These are phyloP conservation scores for Paramormyrops hopkinsi DNA, from an alignment of 2,797 vertebrate species.

Conservation along the genomic window DNA sequence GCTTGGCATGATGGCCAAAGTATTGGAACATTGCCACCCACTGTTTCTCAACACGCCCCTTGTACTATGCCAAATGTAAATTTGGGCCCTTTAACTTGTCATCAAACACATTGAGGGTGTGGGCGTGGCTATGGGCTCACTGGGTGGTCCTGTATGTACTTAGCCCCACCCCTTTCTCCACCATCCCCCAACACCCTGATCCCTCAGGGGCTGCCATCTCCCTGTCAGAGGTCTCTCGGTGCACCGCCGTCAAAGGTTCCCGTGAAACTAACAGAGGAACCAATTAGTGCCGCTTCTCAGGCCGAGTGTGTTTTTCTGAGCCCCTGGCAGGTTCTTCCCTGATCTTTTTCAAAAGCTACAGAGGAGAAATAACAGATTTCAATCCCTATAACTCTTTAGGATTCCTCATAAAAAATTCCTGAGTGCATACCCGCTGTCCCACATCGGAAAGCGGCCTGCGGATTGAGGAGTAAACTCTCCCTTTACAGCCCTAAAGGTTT, in stretches of 20 bases:
- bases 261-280: slow-evolving; percentile 20
- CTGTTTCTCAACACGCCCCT: neutral
- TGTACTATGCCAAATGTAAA: neutral
- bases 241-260: slow-evolving; percentile 2
- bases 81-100: neutral
- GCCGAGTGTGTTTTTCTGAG: neutral
- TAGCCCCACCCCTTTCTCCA: neutral
- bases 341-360: neutral
- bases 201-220: neutral
- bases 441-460: neutral
- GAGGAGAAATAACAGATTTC: neutral
- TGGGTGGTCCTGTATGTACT: neutral
- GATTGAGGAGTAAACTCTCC: neutral
- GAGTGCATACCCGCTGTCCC: neutral
- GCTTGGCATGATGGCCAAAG: neutral
- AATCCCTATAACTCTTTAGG: neutral
- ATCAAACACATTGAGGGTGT: neutral
- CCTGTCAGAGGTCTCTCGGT: neutral
- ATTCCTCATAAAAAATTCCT: neutral
- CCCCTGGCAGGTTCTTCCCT: slow-evolving; percentile 3
- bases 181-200: neutral
- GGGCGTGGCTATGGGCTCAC: neutral
- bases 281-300: slow-evolving; percentile 18
- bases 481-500: neutral
- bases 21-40: neutral